Base-by-base conservation (phyloP, 2,888 invertebrate species). In the Mycogona germanica region DNA sequence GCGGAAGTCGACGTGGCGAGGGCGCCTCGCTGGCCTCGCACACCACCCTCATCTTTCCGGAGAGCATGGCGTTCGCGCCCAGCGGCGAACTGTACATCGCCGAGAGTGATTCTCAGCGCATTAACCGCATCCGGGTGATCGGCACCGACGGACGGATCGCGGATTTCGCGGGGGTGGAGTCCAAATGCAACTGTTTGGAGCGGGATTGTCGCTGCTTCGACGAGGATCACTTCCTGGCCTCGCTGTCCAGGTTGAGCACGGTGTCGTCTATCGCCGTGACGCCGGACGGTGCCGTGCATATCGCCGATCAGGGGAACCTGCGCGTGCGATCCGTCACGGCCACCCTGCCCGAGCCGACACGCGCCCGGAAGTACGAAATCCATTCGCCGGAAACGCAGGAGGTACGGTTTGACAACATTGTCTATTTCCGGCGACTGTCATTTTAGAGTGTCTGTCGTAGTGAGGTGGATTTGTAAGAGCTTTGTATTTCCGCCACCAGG, bases 301-400 rank as follows among this genome's bases (percentile, higher is more conserved):
- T 97, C 50, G 91, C 95, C 37, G 97, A 98, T 74, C 89, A 92
- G 78, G 76, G 74, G 30, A 73, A 73, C 63, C 30, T 57, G 23
- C 55, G 62, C 9, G 58, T 61, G 19, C 53, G 62, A 25, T 60
- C 62, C 7, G 58, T 60, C 19, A 57, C 57, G 26, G 55, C 88
- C 61, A 89, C 88, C 67, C 71, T 89, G 57, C 91, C 89, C 23
- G 80, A 81, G 29, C 87, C 87, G 63, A 87, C 86, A 68, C 86
- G 83, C 65, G 42, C 59, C 48, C 86, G 89, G 30, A 88, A 91
- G 68, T 95, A 91, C 61, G 84, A 89, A 68, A 91, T 97, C 64
- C 87, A 91, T 2, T 91, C 87, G 67, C 87, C 93, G 38, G 87
- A 91, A 12, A 86, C 89, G 1, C 87, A 91, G 60, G 96, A 97